Evolutionary conservation across 2,888 invertebrate species (phyloP), one percentile per base, ranked within the genome.

Genomic region (Pollenia griseotomentosa): DNA sequence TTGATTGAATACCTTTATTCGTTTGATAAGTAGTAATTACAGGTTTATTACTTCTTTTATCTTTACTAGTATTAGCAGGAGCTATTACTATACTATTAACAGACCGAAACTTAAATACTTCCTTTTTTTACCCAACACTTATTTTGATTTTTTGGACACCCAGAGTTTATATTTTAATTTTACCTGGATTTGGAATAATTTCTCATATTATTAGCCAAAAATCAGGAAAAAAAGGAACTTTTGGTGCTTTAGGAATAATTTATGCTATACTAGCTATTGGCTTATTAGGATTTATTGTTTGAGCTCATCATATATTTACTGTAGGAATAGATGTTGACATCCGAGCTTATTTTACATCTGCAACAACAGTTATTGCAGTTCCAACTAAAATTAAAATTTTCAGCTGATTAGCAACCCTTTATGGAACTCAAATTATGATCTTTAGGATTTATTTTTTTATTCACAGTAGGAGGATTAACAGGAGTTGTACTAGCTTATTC

Each of bases 61-160:
- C 96, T 0, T 90, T 97, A 88, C 97, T 97, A 2, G 96, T 97
- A 0, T 93, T 97, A 94, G 97, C 97, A 0, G 96, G 96, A 85
- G 97, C 96, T 85, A 96, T 97, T 93, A 97, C 97, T 6, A 97
- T 97, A 95, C 90, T 97, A 88, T 92, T 97, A 93, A 96, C 96
- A 3, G 97, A 97, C 91, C 96, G 96, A 92, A 97, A 97, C 94
- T 92, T 97, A 93, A 96, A 96, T 94, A 96, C 96, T 0, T 95
- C 96, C 0, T 97, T 97, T 93, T 97, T 97, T 95, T 97, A 96
- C n/a, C 78, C 96, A 97, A 95, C 97, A 97, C 93, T 94, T 97
- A 95, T 97, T 97, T 94, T 97, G 97, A 95, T 97, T 97, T 94
- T 97, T 97, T 95, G 97, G 97, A 0, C 97, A 97, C 80, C 97